Percentiles rank a stretch among this genome's conserved stretches.
Conservation (phyloP, 2,797 vertebrate genomes). For the Eremophila alpestris region DNA sequence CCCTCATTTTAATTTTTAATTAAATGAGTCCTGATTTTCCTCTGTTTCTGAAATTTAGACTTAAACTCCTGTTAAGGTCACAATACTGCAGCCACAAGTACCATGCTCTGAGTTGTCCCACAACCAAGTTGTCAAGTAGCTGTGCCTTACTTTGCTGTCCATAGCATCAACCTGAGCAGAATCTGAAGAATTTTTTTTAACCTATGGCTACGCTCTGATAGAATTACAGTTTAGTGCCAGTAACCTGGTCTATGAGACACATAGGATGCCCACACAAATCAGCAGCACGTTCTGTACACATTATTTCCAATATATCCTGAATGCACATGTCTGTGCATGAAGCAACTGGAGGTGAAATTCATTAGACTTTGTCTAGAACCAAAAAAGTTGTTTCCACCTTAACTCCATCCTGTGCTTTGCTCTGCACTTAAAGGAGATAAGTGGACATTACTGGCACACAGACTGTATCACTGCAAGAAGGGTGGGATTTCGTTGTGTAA, state of each 20-base stretch:
- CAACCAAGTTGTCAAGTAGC: not conserved
- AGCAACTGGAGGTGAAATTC: not conserved
- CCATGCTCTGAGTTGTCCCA: not conserved
- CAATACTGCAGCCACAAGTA: not conserved
- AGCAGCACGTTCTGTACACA: not conserved
- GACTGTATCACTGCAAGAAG: not conserved
- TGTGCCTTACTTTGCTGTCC: not conserved
- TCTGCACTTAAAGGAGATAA: not conserved
- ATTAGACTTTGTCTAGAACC: not conserved
- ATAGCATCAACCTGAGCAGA: not conserved
- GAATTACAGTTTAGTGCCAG: not conserved
- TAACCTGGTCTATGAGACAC: not conserved
- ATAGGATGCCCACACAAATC: not conserved
- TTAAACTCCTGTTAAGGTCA: not conserved
- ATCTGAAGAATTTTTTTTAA: not conserved
- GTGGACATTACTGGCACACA: not conserved
- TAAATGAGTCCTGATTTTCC: not conserved
- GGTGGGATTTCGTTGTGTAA: rapidly evolving
- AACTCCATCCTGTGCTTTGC: not conserved
- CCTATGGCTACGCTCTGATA: not conserved
- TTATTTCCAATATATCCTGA: not conserved
- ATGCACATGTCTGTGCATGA: rapidly evolving
- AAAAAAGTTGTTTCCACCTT: not conserved
- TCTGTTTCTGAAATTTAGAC: not conserved
- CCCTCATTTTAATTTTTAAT: not conserved